Percentiles rank a stretch among this genome's conserved stretches.
Evolutionary conservation across 2,888 invertebrate species (phyloP).

Genomic region (Romanomermis culicivorax): DNA sequence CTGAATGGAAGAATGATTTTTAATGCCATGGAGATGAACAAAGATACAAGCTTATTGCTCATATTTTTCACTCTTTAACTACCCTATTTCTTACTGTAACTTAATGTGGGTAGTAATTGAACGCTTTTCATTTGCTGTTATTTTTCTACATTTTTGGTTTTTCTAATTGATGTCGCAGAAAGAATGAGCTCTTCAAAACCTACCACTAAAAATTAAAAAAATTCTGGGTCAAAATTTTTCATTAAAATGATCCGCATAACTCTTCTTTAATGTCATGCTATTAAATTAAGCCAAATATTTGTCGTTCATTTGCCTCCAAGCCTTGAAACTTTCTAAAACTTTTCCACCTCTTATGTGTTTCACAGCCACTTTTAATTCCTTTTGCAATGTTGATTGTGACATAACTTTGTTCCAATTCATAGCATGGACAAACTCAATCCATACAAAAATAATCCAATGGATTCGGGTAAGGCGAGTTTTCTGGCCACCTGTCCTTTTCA

Average conservation of each 20-base stretch:
- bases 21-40: too few relatives aligned
- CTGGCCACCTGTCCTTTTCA: background rate
- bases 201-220: too few relatives aligned
- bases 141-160: too few relatives aligned
- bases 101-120: too few relatives aligned
- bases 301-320: background rate
- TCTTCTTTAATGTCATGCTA: background rate
- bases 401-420: background rate
- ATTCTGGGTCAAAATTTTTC: too few relatives aligned
- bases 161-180: too few relatives aligned
- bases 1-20: too few relatives aligned
- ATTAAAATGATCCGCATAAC: constrained; percentile 8
- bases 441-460: background rate
- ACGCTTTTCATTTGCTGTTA: too few relatives aligned
- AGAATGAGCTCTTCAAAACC: too few relatives aligned
- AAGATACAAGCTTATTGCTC: too few relatives aligned
- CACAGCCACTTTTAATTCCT: background rate
- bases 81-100: too few relatives aligned
- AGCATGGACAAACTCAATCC: background rate
- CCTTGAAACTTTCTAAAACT: background rate
- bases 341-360: background rate
- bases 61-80: too few relatives aligned
- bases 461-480: background rate
- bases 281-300: background rate
- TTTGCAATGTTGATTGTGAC: background rate